phyloP scores from a whole-genome alignment of 2,113 vertebrate genomes.

The Trichechus manatus region DNA sequence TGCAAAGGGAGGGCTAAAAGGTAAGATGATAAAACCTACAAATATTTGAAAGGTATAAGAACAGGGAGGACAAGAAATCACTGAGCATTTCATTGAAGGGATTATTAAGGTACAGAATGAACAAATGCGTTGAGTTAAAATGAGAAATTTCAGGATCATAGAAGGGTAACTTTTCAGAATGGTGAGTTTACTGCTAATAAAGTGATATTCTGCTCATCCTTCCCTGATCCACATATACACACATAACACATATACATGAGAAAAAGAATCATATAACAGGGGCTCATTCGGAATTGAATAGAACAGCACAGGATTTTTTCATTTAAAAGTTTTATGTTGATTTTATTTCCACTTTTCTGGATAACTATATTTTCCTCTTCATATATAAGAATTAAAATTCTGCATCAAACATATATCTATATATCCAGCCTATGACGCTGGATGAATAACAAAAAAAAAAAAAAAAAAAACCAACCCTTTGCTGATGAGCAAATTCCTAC shows the following conservation, averaged over 20 bases:
- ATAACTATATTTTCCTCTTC: background rate
- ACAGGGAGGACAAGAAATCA: background rate
- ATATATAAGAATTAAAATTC: background rate
- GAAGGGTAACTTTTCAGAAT: background rate
- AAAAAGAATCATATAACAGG: background rate
- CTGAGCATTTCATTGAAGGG: background rate
- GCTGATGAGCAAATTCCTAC: too few species aligned
- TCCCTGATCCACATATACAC: background rate
- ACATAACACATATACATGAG: background rate
- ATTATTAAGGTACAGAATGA: background rate
- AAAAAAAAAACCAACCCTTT: too few species aligned
- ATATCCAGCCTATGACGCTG: background rate
- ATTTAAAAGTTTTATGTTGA: background rate
- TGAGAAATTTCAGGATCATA: background rate
- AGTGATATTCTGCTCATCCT: background rate
- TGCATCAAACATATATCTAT: background rate
- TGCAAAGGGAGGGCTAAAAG: conserved; percentile 10
- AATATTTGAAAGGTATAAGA: background rate
- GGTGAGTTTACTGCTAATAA: background rate
- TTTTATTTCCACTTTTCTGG: background rate
- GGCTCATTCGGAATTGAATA: background rate
- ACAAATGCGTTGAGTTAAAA: conserved; percentile 19
- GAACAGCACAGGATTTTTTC: background rate
- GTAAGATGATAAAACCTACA: conserved; percentile 50
- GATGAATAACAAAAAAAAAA: too few species aligned